phyloP scores from a whole-genome alignment of 2,113 vertebrate species.

The Mobula birostris region DNA sequence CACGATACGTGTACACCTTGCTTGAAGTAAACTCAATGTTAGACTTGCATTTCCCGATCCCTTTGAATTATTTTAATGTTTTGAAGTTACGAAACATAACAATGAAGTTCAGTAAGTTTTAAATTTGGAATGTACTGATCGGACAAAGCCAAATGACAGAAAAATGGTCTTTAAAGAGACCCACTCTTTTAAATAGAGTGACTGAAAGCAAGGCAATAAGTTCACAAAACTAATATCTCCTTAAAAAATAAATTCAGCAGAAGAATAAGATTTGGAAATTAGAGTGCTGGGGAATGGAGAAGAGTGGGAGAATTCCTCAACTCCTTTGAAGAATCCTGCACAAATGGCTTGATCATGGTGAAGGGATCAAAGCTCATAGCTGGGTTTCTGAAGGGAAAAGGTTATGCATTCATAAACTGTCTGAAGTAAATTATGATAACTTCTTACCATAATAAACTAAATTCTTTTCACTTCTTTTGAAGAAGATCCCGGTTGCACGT shows the following conservation, averaged over 20 bases:
- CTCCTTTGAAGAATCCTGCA: too few species aligned
- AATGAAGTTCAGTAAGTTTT: background rate
- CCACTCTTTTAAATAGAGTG: background rate
- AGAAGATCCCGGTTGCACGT: conserved; percentile 76
- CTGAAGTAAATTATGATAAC: background rate
- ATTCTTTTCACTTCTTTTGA: conserved; percentile 62
- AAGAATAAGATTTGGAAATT: background rate
- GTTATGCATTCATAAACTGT: background rate
- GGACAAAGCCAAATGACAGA: background rate
- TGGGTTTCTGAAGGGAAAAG: background rate
- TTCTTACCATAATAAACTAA: conserved; percentile 61
- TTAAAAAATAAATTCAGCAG: background rate
- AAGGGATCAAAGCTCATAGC: background rate
- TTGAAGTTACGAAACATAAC: too few species aligned
- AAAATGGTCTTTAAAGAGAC: background rate
- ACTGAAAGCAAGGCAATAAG: background rate
- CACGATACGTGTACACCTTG: too few species aligned
- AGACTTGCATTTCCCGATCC: too few species aligned
- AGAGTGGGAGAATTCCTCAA: background rate
- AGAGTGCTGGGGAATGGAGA: background rate
- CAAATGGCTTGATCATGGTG: background rate
- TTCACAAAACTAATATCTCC: background rate
- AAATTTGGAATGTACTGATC: background rate
- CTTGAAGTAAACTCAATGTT: too few species aligned
- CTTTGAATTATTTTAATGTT: too few species aligned